These are phyloP conservation scores for Vicugna pacos DNA, from an alignment of 2,113 vertebrate species.

Conservation along the genomic window DNA sequence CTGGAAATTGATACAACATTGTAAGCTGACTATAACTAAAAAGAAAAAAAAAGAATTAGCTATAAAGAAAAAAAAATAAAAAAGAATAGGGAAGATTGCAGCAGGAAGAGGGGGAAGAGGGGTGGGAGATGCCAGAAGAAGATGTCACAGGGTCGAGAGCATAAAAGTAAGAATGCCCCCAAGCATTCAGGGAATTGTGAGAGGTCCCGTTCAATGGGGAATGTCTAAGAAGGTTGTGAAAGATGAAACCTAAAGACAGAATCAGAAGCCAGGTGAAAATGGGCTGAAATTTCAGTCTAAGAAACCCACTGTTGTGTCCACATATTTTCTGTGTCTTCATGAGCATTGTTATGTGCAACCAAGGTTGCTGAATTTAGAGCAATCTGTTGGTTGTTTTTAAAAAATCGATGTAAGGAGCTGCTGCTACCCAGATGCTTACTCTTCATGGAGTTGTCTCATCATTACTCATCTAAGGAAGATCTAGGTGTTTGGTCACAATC, in stretches of 20 bases:
- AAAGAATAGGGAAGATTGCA: not conserved
- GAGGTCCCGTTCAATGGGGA: not conserved
- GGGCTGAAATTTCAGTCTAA: not conserved
- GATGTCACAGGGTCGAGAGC: not conserved
- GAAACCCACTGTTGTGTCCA: too few relatives aligned
- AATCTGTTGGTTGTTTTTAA: not conserved
- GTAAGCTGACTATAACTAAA: too few relatives aligned
- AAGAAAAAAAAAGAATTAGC: too few relatives aligned
- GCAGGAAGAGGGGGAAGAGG: not conserved
- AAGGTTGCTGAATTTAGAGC: not conserved
- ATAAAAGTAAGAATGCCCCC: not conserved
- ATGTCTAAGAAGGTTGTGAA: not conserved
- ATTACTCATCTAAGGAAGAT: constrained; percentile 7
- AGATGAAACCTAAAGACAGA: not conserved
- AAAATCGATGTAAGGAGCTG: not conserved
- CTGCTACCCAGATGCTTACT: not conserved
- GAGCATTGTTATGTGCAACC: not conserved
- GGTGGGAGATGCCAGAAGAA: not conserved
- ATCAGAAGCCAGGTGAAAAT: not conserved
- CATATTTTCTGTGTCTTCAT: not conserved
- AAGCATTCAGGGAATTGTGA: not conserved
- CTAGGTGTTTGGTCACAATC: constrained; percentile 38
- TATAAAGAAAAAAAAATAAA: too few relatives aligned
- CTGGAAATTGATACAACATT: too few relatives aligned
- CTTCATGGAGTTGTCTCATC: not conserved